Percentiles rank a stretch among this genome's conserved stretches.
These are phyloP conservation scores for Ambastaia sidthimunki DNA, from an alignment of 2,797 vertebrate species.

Conservation along the genomic window DNA sequence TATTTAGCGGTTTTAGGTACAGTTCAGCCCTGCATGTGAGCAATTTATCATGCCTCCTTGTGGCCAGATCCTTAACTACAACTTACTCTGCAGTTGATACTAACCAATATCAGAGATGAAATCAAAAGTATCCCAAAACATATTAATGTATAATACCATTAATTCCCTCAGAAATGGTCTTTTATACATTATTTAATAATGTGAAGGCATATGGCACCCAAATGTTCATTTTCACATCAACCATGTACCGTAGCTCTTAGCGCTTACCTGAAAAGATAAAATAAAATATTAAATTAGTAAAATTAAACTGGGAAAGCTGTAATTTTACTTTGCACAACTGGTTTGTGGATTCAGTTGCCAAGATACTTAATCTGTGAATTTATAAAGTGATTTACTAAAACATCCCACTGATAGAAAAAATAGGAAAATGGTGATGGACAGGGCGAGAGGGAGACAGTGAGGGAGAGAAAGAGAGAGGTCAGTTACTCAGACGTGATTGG, in stretches of 20 bases:
- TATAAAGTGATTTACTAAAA: constrained; percentile 57
- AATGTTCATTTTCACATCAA: not conserved
- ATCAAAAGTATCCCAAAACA: not conserved
- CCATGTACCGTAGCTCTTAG: not conserved
- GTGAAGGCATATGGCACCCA: not conserved
- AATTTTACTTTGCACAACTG: not conserved
- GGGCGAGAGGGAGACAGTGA: constrained; percentile 13
- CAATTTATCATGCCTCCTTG: constrained; percentile 1
- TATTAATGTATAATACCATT: not conserved
- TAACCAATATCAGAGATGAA: not conserved
- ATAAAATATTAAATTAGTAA: not conserved
- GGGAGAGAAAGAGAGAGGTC: constrained; percentile 66
- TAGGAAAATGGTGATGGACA: not conserved
- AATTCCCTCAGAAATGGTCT: not conserved
- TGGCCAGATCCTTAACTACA: not conserved
- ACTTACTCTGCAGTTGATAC: not conserved
- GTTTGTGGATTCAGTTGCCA: not conserved
- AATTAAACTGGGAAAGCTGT: not conserved
- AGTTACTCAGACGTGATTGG: constrained; percentile 62
- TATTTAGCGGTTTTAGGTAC: not conserved
- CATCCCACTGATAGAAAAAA: constrained; percentile 55
- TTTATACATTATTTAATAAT: not conserved
- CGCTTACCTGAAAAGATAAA: not conserved
- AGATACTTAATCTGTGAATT: constrained; percentile 58
- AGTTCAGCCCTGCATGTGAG: not conserved